Evolutionary conservation across 2,113 vertebrate species (phyloP).

Genomic region (Catharus bicknelli): DNA sequence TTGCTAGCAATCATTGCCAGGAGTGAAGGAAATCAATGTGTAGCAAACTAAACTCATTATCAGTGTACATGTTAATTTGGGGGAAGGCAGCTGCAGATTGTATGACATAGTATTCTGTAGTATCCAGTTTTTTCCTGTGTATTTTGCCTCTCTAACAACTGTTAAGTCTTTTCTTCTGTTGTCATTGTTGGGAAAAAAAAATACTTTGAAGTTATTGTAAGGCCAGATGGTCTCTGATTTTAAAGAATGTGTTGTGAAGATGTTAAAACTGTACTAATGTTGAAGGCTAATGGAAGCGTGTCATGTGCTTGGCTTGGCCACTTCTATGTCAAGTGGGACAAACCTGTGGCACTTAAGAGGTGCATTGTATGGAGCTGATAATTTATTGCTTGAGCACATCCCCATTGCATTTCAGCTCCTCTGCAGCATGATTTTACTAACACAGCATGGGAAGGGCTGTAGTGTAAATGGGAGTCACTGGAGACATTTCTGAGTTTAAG

Average conservation of each 20-base stretch:
- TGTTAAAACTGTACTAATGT: neutral
- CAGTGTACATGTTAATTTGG: neutral
- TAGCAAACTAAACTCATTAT: neutral
- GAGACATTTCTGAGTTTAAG: neutral
- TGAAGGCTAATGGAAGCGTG: neutral
- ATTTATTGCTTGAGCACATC: neutral
- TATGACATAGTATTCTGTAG: neutral
- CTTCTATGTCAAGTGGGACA: neutral
- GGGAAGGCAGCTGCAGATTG: conserved; percentile 12
- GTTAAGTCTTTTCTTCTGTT: neutral
- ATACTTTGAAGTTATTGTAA: neutral
- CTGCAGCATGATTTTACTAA: neutral
- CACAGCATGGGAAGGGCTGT: neutral
- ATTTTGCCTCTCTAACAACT: neutral
- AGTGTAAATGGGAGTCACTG: neutral
- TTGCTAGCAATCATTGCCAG: neutral
- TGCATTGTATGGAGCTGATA: neutral
- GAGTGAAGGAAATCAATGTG: neutral
- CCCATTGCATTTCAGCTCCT: neutral
- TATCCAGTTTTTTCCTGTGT: neutral
- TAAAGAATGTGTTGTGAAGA: neutral
- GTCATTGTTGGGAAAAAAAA: neutral
- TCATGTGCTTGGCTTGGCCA: neutral
- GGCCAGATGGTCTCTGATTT: neutral
- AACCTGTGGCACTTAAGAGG: neutral